Percentiles rank a stretch among this genome's conserved stretches.
phyloP scores from a whole-genome alignment of 1,140 invertebrate species.

The Maniola jurtina region DNA sequence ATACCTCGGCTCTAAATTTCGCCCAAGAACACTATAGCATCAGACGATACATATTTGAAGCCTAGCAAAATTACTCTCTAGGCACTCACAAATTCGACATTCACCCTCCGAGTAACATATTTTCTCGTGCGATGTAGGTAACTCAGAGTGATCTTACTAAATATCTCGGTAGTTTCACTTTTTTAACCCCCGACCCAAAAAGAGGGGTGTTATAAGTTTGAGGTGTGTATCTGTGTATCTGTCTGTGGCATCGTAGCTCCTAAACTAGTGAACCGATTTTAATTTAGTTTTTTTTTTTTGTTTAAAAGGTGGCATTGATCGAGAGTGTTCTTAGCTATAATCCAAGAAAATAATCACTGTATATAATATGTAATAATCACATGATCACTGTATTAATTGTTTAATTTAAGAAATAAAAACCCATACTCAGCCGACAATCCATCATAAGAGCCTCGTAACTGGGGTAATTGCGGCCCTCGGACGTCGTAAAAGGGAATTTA shows the following conservation, averaged over 20 bases:
- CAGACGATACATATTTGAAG: constrained; percentile 11
- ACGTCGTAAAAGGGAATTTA: constrained; percentile 18
- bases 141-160: no score
- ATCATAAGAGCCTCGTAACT: constrained; percentile 9
- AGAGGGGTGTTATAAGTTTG: no score
- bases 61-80: constrained; percentile 23
- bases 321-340: no score
- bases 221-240: no score
- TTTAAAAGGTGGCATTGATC: no score
- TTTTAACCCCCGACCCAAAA: no score
- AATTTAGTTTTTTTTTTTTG: no score
- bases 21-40: constrained; percentile 1
- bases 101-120: constrained; percentile 18
- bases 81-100: constrained; percentile 22
- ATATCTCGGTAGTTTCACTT: no score
- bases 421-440: not conserved
- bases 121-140: constrained; percentile 1
- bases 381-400: not conserved
- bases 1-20: not conserved
- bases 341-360: no score
- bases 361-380: no score
- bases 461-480: constrained; percentile 15
- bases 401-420: not conserved
- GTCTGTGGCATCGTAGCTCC: no score
- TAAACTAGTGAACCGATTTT: no score